Percentiles rank a stretch among this genome's conserved stretches.
phyloP scores from a whole-genome alignment of 2,888 invertebrate species.

The Melanostoma mellinum region DNA sequence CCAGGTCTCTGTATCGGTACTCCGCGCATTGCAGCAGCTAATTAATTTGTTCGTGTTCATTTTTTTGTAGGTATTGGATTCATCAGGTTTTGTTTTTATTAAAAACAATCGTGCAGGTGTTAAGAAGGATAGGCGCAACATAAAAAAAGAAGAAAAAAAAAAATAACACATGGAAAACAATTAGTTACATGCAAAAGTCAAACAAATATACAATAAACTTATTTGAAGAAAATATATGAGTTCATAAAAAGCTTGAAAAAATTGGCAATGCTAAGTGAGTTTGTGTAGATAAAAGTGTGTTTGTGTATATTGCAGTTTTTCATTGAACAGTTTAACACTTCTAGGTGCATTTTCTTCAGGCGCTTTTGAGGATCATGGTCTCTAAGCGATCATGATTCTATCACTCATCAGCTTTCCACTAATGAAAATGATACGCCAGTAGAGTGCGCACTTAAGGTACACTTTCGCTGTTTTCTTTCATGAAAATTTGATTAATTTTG shows the following conservation, averaged over 20 bases:
- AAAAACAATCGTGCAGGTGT: conserved; percentile 70
- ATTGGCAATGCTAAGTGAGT: conserved; percentile 63
- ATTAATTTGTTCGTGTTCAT: conserved; percentile 50
- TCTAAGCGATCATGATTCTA: too few relatives aligned
- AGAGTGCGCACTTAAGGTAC: too few relatives aligned
- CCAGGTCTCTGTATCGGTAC: conserved; percentile 90
- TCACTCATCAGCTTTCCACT: too few relatives aligned
- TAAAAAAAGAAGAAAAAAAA: conserved; percentile 80
- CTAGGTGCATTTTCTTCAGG: not conserved
- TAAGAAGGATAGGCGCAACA: conserved; percentile 61
- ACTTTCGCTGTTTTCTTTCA: too few relatives aligned
- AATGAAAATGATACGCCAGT: too few relatives aligned
- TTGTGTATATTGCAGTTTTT: not conserved
- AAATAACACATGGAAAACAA: conserved; percentile 78
- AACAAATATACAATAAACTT: too few relatives aligned
- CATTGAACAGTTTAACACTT: not conserved
- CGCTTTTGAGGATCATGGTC: too few relatives aligned
- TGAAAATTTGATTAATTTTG: too few relatives aligned
- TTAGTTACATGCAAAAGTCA: conserved; percentile 77
- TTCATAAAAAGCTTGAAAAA: conserved; percentile 16
- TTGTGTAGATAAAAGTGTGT: conserved; percentile 9
- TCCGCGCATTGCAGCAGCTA: conserved; percentile 90
- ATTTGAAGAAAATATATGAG: not conserved
- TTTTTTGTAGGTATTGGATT: conserved; percentile 46
- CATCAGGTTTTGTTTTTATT: conserved; percentile 66